Evolutionary conservation across 1,140 invertebrate genomes (phyloP).

Genomic region (Papilio glaucus): DNA sequence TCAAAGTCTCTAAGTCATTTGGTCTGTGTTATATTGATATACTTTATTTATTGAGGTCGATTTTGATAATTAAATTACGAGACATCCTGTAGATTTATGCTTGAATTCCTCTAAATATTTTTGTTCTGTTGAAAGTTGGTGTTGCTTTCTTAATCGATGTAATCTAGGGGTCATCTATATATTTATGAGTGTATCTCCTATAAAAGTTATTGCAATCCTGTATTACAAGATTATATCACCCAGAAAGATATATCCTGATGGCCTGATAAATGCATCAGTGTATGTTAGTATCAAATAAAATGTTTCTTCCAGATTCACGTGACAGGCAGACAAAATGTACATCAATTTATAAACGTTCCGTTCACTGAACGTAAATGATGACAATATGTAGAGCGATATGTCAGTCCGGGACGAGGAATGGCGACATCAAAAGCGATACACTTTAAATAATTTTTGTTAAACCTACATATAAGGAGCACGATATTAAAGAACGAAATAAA

Average conservation of each 20-base stretch:
- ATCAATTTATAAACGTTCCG: slow-evolving; percentile 16
- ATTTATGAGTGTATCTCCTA: too few relatives aligned
- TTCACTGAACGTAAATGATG: slow-evolving; percentile 24
- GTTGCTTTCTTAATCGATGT: too few relatives aligned
- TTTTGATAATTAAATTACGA: too few relatives aligned
- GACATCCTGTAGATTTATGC: too few relatives aligned
- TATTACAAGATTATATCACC: background rate
- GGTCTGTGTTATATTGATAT: too few relatives aligned
- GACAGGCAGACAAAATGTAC: slow-evolving; percentile 12
- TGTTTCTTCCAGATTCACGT: slow-evolving; percentile 19
- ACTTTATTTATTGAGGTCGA: too few relatives aligned
- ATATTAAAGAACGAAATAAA: too few relatives aligned
- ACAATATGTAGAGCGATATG: background rate
- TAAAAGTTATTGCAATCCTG: background rate
- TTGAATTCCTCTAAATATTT: too few relatives aligned
- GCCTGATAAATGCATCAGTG: slow-evolving; percentile 4
- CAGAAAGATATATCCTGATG: background rate
- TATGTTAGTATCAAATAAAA: slow-evolving; percentile 4
- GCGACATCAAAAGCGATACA: background rate
- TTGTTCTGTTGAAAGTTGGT: too few relatives aligned
- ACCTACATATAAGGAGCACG: too few relatives aligned
- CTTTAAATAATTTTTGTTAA: background rate
- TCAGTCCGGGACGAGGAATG: background rate
- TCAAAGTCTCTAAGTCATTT: too few relatives aligned
- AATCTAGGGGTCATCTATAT: too few relatives aligned